Evolutionary conservation across 2,888 invertebrate species (phyloP).

Genomic region (Hydraecia micacea): DNA sequence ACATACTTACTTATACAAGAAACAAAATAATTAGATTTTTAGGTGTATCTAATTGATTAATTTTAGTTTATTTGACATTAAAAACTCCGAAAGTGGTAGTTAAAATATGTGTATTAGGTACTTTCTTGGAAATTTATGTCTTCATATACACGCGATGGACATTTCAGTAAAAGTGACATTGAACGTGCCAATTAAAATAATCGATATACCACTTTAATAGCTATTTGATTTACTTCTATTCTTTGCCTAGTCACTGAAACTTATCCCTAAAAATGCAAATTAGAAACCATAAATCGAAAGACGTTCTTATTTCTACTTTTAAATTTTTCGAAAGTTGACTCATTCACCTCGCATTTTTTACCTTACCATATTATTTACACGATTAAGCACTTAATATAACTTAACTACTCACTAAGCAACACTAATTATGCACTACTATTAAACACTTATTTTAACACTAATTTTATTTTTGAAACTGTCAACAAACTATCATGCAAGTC

Average conservation of each 20-base stretch:
- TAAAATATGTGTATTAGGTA: constrained; percentile 4
- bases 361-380: constrained; percentile 71
- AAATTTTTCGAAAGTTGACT: constrained; percentile 12
- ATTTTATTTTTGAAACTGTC: constrained; percentile 63
- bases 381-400: constrained; percentile 65
- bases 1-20: constrained; percentile 5
- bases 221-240: constrained; percentile 47
- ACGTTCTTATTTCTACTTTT: constrained; percentile 24
- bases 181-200: constrained; percentile 59
- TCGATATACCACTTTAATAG: constrained; percentile 58
- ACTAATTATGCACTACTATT: constrained; percentile 43
- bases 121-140: constrained; percentile 50
- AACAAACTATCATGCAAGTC: constrained; percentile 67
- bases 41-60: constrained; percentile 41
- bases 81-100: constrained; percentile 12
- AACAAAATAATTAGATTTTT: constrained; percentile 6
- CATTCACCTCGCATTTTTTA: constrained; percentile 66
- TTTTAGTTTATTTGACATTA: constrained; percentile 46
- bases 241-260: constrained; percentile 13
- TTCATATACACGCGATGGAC: constrained; percentile 46
- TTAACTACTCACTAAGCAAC: constrained; percentile 52
- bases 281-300: constrained; percentile 2
- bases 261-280: constrained; percentile 15
- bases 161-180: constrained; percentile 55
- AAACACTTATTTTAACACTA: constrained; percentile 58